Conservation (phyloP, 1,140 invertebrate genomes). For the Drosophila pachea region DNA sequence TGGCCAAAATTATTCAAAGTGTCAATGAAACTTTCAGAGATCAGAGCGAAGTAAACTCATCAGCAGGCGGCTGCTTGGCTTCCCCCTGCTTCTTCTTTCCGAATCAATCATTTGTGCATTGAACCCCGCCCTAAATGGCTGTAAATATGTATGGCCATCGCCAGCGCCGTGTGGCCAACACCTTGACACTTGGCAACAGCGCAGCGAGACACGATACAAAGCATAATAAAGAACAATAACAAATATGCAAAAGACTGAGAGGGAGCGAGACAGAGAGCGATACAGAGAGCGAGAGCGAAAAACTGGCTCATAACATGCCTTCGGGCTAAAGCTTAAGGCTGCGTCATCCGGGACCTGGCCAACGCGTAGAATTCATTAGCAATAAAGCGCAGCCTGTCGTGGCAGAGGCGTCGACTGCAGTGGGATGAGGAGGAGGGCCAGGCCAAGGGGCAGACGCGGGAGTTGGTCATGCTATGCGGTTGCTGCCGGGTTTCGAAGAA, state of each 20-base stretch:
- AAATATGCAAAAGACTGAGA: slow-evolving; percentile 14
- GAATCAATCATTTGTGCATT: slow-evolving; percentile 72
- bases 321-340: slow-evolving; percentile 26
- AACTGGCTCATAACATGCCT: slow-evolving; percentile 52
- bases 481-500: slow-evolving; percentile 57
- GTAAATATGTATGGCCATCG: slow-evolving; percentile 52
- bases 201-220: slow-evolving; percentile 37
- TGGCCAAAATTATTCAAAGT: slow-evolving; percentile 60
- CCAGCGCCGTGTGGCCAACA: slow-evolving; percentile 65
- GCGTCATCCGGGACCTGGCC: slow-evolving; percentile 4
- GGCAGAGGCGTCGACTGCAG: slow-evolving; percentile 12
- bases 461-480: slow-evolving; percentile 4
- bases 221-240: slow-evolving; percentile 20
- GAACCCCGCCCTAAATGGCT: slow-evolving; percentile 46
- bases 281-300: slow-evolving; percentile 44
- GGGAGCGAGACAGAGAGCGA: background rate
- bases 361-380: slow-evolving; percentile 74
- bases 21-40: slow-evolving; percentile 55
- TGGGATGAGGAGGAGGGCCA: slow-evolving; percentile 2
- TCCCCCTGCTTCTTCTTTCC: slow-evolving; percentile 34
- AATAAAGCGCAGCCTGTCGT: slow-evolving; percentile 55
- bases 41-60: slow-evolving; percentile 41
- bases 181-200: slow-evolving; percentile 65
- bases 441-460: background rate
- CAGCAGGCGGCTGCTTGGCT: slow-evolving; percentile 6